Evolutionary conservation across 2,113 vertebrate genomes (phyloP).

Genomic region (Cebus imitator): DNA sequence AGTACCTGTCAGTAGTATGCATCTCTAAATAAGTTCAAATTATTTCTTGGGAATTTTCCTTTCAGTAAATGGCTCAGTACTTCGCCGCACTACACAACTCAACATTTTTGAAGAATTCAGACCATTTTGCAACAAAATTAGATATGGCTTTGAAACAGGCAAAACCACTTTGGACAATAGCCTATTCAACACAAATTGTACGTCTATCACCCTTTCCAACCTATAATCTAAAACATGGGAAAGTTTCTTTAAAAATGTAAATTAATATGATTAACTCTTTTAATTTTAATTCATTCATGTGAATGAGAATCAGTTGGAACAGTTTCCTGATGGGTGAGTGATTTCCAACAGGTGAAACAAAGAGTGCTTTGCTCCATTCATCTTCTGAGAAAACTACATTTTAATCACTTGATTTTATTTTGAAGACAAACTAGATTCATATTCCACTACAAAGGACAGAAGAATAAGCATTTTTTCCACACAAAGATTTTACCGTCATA

Average conservation of each 20-base stretch:
- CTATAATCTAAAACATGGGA: neutral
- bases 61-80: neutral
- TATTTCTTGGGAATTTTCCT: neutral
- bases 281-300: neutral
- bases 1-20: neutral
- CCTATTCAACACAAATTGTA: neutral
- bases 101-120: neutral
- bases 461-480: neutral
- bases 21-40: neutral
- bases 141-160: neutral
- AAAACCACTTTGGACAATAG: neutral
- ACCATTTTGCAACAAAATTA: constrained; percentile 12
- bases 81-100: neutral
- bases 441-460: neutral
- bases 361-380: neutral
- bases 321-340: neutral
- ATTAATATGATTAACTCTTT: neutral
- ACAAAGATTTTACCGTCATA: neutral
- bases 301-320: neutral
- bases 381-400: neutral
- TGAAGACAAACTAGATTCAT: neutral
- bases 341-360: neutral
- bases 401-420: neutral
- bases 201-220: neutral
- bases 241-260: neutral